Evolutionary conservation across 2,113 vertebrate species (phyloP), one percentile per base, ranked within the genome.

Genomic region (Dolichotis patagonum): DNA sequence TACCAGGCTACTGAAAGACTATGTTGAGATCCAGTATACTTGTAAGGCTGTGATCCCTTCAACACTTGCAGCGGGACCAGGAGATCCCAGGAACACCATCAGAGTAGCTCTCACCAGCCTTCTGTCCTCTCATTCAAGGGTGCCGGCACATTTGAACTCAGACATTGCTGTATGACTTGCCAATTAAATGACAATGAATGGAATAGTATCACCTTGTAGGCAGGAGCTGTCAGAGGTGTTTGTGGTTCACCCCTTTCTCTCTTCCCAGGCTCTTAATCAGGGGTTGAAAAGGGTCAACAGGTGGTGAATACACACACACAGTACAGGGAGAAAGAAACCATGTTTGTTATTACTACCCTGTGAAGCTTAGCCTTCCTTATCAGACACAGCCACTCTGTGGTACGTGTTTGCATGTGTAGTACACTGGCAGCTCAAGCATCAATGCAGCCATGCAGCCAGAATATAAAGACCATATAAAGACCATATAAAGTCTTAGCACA

Each of bases 301-400:
- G 32, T 56, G 30, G 32, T 32, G 69, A 65, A 3, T n/a, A n/a
- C n/a, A n/a, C n/a, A 58, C 30, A 22, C 19, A 10, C 26, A 20
- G 4, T 52, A 20, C 24, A 24, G 0, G 22, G 5, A 71, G 26
- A 81, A 52, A 65, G 7, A 28, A 60, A 8, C 54, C 20, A 1
- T 1, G 41, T 30, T 26, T 5, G 0, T 12, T 1, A 10, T 1
- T 52, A 17, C 5, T 54, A 0, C 14, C 41, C 26, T 10, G 43
- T 52, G 32, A 46, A 67, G 30, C 20, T 8, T 26, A 32, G 19
- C 14, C 22, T 5, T 0, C 1, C 12, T 14, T 0, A 0, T 28
- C 0, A 12, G 52, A 78, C 30, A 7, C 1, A 14, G 5, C 7
- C 2, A 0, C 4, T 52, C 8, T 1, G 82, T 16, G 28, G 12